Evolutionary conservation across 2,113 vertebrate genomes (phyloP), one percentile per base, ranked within the genome.

Genomic region (Cricetomys ansorgei): DNA sequence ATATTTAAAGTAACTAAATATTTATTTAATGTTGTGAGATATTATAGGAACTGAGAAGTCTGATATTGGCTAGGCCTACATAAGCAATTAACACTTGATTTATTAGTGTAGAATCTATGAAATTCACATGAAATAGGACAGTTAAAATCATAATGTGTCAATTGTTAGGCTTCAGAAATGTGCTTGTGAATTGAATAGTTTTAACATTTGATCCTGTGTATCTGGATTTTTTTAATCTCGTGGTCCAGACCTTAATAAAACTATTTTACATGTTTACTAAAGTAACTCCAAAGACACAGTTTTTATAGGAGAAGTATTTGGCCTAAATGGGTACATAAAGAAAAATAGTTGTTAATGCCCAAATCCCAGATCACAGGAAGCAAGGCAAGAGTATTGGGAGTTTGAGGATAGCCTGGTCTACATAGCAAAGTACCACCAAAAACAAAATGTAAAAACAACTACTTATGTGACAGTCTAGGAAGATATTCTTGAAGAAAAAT

Each of bases 401-500:
- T 65, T 50, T 48, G 43, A 76, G 27, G 29, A 59, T 21, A 75
- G 31, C 7, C 43, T 65, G 40, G 9, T 7, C 7, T 89, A 65
- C 21, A 77, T 77, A 27, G 13, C 23, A 76, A 77, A 37, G 25
- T 1, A 48, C 31, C 34, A 34, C n/a, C 1, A 77, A 50, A 7
- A 48, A 27, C 1, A 48, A 62, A n/a, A 29, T 16, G 37, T 45
- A 72, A 88, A 29, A 81, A 69, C 69, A 11, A 40, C 1, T 75
- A 79, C 17, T 11, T 89, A 77, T 65, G 37, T 87, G 10, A 40
- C 11, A 8, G 12, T 1, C 80, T 16, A 75, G 6, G 27, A 93
- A 67, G 2, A 83, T 81, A 75, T 95, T 9, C 21, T 83, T 94
- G 37, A 87, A 84, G 64, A 93, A 85, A 89, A 92, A 31, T n/a